Evolutionary conservation across 1,140 invertebrate species (phyloP).

Genomic region (Trialeurodes vaporariorum): DNA sequence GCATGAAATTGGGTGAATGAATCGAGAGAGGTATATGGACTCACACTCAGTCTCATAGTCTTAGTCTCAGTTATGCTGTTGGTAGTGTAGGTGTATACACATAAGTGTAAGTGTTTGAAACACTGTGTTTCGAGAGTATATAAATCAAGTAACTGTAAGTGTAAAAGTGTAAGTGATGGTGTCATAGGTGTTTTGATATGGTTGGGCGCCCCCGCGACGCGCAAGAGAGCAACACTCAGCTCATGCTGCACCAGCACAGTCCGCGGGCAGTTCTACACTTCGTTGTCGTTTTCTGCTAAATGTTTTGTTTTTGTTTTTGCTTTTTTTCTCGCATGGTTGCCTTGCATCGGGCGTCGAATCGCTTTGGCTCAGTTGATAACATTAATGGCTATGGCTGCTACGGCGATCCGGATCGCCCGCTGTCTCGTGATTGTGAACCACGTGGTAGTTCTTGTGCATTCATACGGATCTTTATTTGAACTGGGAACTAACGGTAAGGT

Average conservation of each 20-base stretch:
- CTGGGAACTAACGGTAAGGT: background rate
- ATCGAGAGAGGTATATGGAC: too few species aligned
- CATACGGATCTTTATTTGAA: background rate
- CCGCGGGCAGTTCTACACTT: background rate
- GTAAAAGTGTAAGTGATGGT: background rate
- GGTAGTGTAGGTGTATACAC: too few species aligned
- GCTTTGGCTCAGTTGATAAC: background rate
- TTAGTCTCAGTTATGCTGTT: too few species aligned
- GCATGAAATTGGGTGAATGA: background rate
- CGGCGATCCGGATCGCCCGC: background rate
- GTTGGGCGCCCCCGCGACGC: background rate
- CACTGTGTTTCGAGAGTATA: background rate
- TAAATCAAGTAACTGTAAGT: background rate
- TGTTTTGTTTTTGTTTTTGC: background rate
- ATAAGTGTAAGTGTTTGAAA: background rate
- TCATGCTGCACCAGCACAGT: too few species aligned
- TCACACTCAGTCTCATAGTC: too few species aligned
- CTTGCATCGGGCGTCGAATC: background rate
- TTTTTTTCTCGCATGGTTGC: background rate
- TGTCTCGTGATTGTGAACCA: background rate
- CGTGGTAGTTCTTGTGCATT: background rate
- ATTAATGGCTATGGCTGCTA: background rate
- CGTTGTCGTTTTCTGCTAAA: background rate
- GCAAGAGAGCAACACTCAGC: background rate
- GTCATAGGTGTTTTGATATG: background rate